Base-by-base conservation (phyloP, 2,113 vertebrate species). In the Excalfactoria chinensis region DNA sequence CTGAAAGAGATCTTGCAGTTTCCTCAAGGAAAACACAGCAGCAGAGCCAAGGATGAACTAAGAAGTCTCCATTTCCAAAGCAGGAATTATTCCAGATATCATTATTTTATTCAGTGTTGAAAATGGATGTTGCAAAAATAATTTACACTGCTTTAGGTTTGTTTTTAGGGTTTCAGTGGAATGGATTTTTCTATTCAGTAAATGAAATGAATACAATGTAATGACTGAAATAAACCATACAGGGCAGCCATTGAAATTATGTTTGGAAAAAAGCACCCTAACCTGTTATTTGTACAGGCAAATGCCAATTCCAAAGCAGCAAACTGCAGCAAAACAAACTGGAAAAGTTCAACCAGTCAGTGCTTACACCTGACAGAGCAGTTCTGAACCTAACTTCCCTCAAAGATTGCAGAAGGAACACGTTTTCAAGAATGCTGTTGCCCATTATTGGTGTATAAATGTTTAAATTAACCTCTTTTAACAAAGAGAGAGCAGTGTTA, bases 51-150 rank as follows among this genome's bases (percentile, higher is more conserved):
- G 48, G 85, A 91, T 0, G 0, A 85, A 68, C 21, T 20, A 68
- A 87, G 51, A 87, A 77, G 43, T 68, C 75, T 86, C 89, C 64
- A 95, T 80, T 91, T 91, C 76, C 75, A 93, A 32, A 56, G n/a
- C 64, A 92, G 84, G 71, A 89, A 64, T 93, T 60, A 77, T 56
- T 92, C 59, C 87, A 94, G 79, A 43, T 40, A 73, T 88, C 55
- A 84, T 83, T 82, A 59, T 59, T 87, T 87, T 86, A 71, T 60
- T 84, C 43, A 49, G 6, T 22, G 46, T 40, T 76, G 72, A 86
- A 94, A 82, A 91, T 9, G 69, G 60, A 77, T 43, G 10, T 70
- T 79, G 87, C 32, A 87, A 93, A 96, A 94, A 94, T 51, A 92
- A 93, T 76, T 89, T 74, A 67, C 4, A 14, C 34, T 70, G 28